phyloP scores from a whole-genome alignment of 2,888 invertebrate species.

The Ephialtes manifestator region DNA sequence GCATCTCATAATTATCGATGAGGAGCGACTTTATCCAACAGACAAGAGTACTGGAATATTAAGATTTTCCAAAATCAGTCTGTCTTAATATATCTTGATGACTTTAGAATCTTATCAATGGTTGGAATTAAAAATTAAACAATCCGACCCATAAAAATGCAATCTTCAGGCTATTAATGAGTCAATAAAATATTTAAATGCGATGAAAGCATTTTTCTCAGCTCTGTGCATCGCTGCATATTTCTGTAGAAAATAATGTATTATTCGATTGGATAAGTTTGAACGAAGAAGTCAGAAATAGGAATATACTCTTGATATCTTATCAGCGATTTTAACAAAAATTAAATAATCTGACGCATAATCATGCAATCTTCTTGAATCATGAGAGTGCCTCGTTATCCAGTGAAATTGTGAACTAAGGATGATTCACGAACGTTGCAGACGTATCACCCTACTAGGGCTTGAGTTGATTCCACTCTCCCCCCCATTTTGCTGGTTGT shows the following conservation, averaged over 20 bases:
- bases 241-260: too few relatives aligned
- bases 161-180: neutral
- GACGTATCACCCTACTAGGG: slow-evolving; percentile 59
- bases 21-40: neutral
- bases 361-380: slow-evolving; percentile 14
- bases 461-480: slow-evolving; percentile 28
- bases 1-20: neutral
- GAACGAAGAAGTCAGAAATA: neutral
- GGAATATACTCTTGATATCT: neutral
- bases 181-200: neutral
- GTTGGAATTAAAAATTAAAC: too few relatives aligned
- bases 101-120: too few relatives aligned
- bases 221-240: neutral
- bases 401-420: slow-evolving; percentile 19
- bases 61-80: neutral
- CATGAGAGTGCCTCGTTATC: slow-evolving; percentile 17
- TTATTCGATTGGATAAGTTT: neutral
- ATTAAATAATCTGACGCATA: neutral
- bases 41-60: neutral
- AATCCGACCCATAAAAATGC: too few relatives aligned
- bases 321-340: neutral
- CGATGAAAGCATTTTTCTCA: neutral
- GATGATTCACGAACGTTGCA: slow-evolving; percentile 61
- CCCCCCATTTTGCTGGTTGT: neutral
- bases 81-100: neutral